These are phyloP conservation scores for Falco naumanni DNA, from an alignment of 2,797 vertebrate genomes.

Conservation along the genomic window DNA sequence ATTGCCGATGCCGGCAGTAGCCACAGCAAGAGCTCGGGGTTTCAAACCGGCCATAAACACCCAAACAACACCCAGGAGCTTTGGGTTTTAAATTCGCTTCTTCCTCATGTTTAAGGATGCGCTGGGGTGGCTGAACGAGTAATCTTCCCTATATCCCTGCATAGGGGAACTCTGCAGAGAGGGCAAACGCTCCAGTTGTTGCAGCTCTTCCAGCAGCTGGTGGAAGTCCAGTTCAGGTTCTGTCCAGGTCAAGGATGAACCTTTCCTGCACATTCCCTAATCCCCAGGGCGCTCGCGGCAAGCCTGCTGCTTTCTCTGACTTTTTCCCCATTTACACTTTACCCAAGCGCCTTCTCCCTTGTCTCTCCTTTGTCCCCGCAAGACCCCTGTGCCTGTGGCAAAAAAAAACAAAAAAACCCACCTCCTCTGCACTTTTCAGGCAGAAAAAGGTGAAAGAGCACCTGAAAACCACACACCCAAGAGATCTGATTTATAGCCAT, in stretches of 20 bases:
- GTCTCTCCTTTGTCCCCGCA: background rate
- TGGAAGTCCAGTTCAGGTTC: too few species aligned
- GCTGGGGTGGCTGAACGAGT: accelerated
- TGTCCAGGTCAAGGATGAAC: background rate
- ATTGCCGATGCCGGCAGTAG: background rate
- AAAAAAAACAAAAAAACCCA: background rate
- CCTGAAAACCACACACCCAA: background rate
- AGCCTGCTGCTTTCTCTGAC: background rate
- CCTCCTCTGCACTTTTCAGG: background rate
- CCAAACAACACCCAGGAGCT: background rate
- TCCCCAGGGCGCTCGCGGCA: background rate
- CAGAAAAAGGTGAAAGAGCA: background rate
- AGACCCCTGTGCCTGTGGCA: accelerated
- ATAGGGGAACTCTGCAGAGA: background rate
- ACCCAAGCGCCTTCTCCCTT: background rate
- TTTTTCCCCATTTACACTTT: background rate
- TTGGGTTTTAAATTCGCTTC: background rate
- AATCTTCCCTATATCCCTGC: background rate
- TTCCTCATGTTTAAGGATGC: background rate
- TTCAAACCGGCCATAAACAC: background rate
- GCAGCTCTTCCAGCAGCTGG: background rate
- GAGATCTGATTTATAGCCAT: background rate
- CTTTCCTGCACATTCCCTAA: background rate
- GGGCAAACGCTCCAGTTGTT: accelerated
- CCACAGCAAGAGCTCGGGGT: background rate